A percentile compares a stretch with the other conserved stretches of the same genome.
These are phyloP conservation scores for Saccostrea cuccullata DNA, from an alignment of 1,140 invertebrate species.

Conservation along the genomic window DNA sequence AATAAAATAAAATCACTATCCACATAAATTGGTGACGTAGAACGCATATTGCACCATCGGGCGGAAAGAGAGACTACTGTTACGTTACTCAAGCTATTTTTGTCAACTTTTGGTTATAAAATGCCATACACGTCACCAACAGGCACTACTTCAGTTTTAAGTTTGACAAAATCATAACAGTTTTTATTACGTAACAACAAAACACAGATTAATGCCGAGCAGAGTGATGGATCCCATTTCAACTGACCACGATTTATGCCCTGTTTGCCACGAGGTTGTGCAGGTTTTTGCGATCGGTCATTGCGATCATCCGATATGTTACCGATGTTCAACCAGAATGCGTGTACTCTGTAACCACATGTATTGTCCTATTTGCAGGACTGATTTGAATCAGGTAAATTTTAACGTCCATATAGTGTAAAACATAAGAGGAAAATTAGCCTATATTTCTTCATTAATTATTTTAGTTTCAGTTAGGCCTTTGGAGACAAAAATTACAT, in stretches of 20 bases:
- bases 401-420: too few species aligned
- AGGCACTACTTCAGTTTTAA: neutral
- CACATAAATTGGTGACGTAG: slow-evolving; percentile 65
- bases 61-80: slow-evolving; percentile 44
- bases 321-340: slow-evolving; percentile 96
- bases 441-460: too few species aligned
- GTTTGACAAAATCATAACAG: neutral
- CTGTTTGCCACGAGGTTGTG: slow-evolving; percentile 93
- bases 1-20: neutral
- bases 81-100: slow-evolving; percentile 23
- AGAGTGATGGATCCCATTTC: neutral
- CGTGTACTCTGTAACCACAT: slow-evolving; percentile 93
- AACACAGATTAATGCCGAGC: slow-evolving; percentile 34
- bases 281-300: slow-evolving; percentile 87
- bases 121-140: slow-evolving; percentile 33
- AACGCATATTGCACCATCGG: slow-evolving; percentile 62
- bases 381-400: slow-evolving; percentile 89
- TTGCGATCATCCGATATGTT: slow-evolving; percentile 98
- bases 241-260: slow-evolving; percentile 83
- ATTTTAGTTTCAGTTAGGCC: too few species aligned
- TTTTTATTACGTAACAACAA: neutral
- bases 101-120: slow-evolving; percentile 46
- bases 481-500: too few species aligned
- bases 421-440: too few species aligned
- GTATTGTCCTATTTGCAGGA: slow-evolving; percentile 96